Evolutionary conservation across 2,113 vertebrate genomes (phyloP).

Genomic region (Periophthalmus modestus): DNA sequence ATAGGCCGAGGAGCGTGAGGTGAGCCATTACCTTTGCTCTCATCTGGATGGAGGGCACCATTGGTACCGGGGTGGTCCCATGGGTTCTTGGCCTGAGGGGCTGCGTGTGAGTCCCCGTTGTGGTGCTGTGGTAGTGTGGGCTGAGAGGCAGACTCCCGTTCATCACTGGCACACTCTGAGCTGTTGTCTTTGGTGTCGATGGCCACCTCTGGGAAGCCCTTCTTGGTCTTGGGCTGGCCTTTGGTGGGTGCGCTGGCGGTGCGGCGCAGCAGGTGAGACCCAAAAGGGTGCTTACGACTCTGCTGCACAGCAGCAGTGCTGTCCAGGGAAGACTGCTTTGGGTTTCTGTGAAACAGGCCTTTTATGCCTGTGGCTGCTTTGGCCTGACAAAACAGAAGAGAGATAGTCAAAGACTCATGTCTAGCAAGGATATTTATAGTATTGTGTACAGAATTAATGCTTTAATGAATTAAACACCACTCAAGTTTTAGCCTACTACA

Average conservation of each 20-base stretch:
- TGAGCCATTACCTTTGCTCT: conserved; percentile 90
- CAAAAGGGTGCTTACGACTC: conserved; percentile 89
- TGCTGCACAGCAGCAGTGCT: conserved; percentile 96
- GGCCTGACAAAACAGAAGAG: conserved; percentile 80
- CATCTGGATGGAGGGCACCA: conserved; percentile 76
- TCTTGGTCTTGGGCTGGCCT: conserved; percentile 87
- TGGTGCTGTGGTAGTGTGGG: conserved; percentile 68
- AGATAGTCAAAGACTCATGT: conserved; percentile 22
- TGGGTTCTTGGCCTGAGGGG: conserved; percentile 51
- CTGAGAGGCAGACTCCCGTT: conserved; percentile 70
- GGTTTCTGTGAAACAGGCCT: conserved; percentile 96
- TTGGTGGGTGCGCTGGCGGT: conserved; percentile 96
- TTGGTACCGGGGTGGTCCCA: conserved; percentile 68
- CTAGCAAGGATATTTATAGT: not conserved
- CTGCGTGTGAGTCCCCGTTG: conserved; percentile 69
- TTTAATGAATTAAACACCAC: conserved; percentile 2
- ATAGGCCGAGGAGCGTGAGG: conserved; percentile 66
- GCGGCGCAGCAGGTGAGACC: conserved; percentile 89
- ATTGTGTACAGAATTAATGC: conserved; percentile 35
- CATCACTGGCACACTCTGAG: conserved; percentile 82
- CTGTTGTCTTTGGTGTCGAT: conserved; percentile 86
- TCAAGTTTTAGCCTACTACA: not conserved
- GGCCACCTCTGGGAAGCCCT: conserved; percentile 87
- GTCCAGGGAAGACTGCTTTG: conserved; percentile 98
- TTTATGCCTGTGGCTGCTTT: conserved; percentile 93